Evolutionary conservation across 2,113 vertebrate species (phyloP).

Genomic region (Chionis minor): DNA sequence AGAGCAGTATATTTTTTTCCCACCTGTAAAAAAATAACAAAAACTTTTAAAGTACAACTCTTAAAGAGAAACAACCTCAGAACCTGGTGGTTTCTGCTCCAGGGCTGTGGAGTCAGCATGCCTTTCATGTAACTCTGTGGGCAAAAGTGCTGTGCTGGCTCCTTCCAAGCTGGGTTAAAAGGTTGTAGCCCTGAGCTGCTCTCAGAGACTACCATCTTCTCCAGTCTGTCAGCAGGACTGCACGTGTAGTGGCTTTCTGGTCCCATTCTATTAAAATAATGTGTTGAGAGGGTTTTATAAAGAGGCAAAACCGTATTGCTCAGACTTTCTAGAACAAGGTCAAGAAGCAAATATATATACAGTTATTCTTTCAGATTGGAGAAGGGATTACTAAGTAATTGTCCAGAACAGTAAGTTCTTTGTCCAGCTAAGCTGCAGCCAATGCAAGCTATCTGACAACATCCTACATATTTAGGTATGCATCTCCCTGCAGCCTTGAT

Average conservation of each 20-base stretch:
- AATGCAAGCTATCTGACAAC: neutral
- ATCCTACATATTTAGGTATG: neutral
- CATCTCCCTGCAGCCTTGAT: neutral
- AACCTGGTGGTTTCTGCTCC: neutral
- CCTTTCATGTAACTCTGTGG: neutral
- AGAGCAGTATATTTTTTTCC: neutral
- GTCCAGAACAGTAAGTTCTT: neutral
- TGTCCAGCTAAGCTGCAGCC: neutral
- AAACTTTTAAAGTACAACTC: neutral
- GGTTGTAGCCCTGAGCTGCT: neutral
- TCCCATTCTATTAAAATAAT: neutral
- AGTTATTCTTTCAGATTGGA: neutral
- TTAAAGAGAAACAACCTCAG: neutral
- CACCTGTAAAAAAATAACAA: neutral
- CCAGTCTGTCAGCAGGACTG: neutral
- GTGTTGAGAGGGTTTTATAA: neutral
- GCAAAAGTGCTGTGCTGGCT: neutral
- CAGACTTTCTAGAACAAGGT: neutral
- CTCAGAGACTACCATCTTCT: neutral
- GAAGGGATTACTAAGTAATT: neutral
- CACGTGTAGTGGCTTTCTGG: fast-evolving
- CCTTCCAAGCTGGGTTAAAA: neutral
- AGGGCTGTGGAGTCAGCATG: fast-evolving
- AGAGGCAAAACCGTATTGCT: neutral
- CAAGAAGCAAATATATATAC: neutral